phyloP scores from a whole-genome alignment of 2,888 invertebrate genomes.

The Ischnura elegans region DNA sequence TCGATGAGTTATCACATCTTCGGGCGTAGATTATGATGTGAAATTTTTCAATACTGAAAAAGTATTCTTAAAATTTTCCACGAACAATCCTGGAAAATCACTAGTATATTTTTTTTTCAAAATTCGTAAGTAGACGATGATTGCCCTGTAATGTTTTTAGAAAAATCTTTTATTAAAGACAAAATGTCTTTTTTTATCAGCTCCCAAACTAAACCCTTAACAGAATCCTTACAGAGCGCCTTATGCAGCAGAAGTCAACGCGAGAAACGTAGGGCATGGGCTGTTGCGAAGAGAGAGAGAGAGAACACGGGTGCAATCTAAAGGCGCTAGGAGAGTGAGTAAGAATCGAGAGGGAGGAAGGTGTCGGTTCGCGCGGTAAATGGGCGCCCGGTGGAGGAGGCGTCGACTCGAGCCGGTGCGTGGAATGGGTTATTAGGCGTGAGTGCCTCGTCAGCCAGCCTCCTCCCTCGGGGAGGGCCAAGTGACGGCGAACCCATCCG shows the following conservation, averaged over 20 bases:
- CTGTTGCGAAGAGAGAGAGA: not conserved
- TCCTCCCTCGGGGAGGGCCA: not conserved
- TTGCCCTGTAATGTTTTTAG: too few relatives aligned
- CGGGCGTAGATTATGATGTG: too few relatives aligned
- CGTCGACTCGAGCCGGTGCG: slow-evolving; percentile 22
- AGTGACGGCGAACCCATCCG: not conserved
- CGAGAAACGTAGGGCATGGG: not conserved
- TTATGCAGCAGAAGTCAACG: not conserved
- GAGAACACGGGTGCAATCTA: not conserved
- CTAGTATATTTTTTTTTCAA: too few relatives aligned
- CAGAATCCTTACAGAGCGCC: not conserved
- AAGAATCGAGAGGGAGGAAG: not conserved
- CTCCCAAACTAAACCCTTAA: too few relatives aligned
- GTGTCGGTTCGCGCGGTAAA: not conserved
- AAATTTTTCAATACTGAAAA: too few relatives aligned
- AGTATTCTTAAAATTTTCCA: too few relatives aligned
- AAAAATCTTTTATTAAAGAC: too few relatives aligned
- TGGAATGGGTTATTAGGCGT: slow-evolving; percentile 44
- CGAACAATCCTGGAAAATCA: too few relatives aligned
- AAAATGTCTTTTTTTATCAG: too few relatives aligned
- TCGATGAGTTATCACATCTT: too few relatives aligned
- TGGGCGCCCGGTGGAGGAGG: not conserved
- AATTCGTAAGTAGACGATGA: too few relatives aligned
- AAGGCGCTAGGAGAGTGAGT: not conserved
- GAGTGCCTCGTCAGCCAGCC: not conserved